phyloP scores from a whole-genome alignment of 2,113 vertebrate species.

The Zosterops borbonicus region DNA sequence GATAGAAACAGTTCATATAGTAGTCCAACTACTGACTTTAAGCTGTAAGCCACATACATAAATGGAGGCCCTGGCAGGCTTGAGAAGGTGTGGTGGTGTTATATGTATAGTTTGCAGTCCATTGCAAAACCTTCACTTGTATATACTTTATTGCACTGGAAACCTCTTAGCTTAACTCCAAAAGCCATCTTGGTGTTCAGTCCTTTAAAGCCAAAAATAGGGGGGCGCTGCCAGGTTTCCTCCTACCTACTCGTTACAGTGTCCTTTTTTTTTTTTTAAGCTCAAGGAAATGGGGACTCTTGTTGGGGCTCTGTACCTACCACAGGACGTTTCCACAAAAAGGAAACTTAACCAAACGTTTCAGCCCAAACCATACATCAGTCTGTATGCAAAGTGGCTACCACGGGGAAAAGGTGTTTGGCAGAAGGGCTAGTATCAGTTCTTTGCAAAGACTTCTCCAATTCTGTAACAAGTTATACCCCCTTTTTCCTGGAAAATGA shows the following conservation, averaged over 20 bases:
- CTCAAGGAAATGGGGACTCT: conserved; percentile 78
- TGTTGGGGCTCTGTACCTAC: conserved; percentile 87
- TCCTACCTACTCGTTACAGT: conserved; percentile 83
- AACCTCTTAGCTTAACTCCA: conserved; percentile 84
- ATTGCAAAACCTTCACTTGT: conserved; percentile 86
- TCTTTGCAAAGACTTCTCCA: conserved; percentile 88
- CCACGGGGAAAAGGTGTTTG: conserved; percentile 77
- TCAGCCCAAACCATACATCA: conserved; percentile 82
- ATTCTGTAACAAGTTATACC: conserved; percentile 84
- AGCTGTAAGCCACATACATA: conserved; percentile 88
- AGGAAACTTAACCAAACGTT: conserved; percentile 83
- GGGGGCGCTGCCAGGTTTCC: conserved; percentile 84
- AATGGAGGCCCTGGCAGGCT: conserved; percentile 87
- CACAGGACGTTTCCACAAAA: conserved; percentile 81
- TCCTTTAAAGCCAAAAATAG: conserved; percentile 87
- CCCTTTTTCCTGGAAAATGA: conserved; percentile 79
- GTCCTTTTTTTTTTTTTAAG: conserved; percentile 77
- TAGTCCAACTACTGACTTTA: conserved; percentile 95
- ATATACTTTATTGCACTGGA: conserved; percentile 84
- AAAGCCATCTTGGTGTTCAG: conserved; percentile 87
- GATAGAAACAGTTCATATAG: conserved; percentile 93
- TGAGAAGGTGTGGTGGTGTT: conserved; percentile 84
- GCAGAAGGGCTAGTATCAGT: conserved; percentile 83
- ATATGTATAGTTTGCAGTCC: conserved; percentile 85
- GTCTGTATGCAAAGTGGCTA: conserved; percentile 85